phyloP scores from a whole-genome alignment of 2,797 vertebrate genomes.

The Paguma larvata region DNA sequence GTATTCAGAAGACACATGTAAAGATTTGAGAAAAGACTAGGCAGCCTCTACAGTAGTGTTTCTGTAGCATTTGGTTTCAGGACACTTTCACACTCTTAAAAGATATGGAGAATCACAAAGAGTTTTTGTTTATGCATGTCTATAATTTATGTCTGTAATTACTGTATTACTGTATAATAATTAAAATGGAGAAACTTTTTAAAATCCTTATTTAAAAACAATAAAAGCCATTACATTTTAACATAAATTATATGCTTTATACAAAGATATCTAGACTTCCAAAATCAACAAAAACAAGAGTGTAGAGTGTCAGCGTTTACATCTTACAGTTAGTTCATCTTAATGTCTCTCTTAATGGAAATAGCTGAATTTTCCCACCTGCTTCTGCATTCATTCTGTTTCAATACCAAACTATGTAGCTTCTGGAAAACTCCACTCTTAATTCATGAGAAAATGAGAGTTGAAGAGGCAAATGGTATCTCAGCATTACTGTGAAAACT shows the following conservation, averaged over 20 bases:
- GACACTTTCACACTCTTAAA: not conserved
- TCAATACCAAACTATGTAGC: not conserved
- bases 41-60: not conserved
- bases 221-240: not conserved
- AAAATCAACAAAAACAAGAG: not conserved
- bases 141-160: not conserved
- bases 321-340: not conserved
- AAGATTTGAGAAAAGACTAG: not conserved
- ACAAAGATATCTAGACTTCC: not conserved
- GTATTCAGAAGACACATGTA: not conserved
- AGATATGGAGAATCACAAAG: not conserved
- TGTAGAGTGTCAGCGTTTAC: not conserved
- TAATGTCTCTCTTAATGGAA: not conserved
- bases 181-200: not conserved
- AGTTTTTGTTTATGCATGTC: not conserved
- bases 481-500: not conserved
- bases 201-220: not conserved
- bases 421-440: constrained; percentile 12
- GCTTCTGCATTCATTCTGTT: not conserved
- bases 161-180: not conserved
- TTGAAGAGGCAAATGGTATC: not conserved
- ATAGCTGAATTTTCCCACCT: not conserved
- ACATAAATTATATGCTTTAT: not conserved
- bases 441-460: not conserved
- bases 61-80: not conserved